phyloP scores from a whole-genome alignment of 2,888 invertebrate species.

The Empis stercorea region DNA sequence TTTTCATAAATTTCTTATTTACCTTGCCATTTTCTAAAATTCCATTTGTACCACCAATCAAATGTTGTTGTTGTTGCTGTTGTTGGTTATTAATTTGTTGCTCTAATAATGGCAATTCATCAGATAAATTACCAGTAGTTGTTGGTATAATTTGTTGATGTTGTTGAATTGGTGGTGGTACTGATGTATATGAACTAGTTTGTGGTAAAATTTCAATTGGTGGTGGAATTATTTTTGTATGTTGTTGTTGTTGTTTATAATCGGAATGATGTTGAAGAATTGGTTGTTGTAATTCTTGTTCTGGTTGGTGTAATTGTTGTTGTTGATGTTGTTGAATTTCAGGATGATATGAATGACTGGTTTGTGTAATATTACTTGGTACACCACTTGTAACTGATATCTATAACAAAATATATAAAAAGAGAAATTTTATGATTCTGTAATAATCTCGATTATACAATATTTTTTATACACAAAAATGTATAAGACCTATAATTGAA shows the following conservation, averaged over 20 bases:
- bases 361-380: no score
- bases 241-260: conserved; percentile 15
- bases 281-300: no score
- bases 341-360: background rate
- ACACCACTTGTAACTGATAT: conserved; percentile 30
- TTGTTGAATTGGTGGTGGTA: conserved; percentile 12
- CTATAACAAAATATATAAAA: conserved; percentile 13
- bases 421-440: no score
- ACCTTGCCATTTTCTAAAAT: conserved; percentile 33
- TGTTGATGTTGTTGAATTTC: background rate
- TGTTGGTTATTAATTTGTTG: conserved; percentile 12
- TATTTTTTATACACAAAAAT: no score
- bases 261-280: background rate
- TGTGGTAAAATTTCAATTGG: conserved; percentile 28
- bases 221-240: conserved; percentile 28
- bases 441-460: no score
- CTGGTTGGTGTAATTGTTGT: background rate
- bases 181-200: conserved; percentile 12
- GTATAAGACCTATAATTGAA: no score
- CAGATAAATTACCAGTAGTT: conserved; percentile 3
- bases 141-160: conserved; percentile 16
- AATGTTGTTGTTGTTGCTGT: conserved; percentile 17
- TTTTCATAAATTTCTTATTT: conserved; percentile 1
- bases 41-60: conserved; percentile 22
- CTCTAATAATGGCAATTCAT: background rate